Conservation (phyloP, 2,113 vertebrate species). For the Cryptotis parvus region DNA sequence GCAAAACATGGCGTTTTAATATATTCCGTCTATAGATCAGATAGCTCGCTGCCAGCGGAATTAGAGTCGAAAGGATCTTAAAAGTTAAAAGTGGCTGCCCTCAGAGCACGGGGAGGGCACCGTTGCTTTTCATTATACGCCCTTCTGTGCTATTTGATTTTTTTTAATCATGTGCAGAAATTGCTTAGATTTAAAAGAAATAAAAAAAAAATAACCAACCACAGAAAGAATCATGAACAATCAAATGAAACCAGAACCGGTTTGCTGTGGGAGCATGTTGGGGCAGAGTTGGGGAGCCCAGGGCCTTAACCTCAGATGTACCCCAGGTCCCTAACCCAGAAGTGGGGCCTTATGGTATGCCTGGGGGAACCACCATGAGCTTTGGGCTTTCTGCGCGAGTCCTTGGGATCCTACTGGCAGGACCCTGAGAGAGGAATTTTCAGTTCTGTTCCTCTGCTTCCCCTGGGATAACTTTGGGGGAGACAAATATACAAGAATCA, state of each 20-base stretch:
- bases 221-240: conserved; percentile 32
- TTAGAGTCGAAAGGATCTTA: conserved; percentile 29
- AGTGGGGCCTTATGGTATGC: neutral
- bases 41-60: neutral
- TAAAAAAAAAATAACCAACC: neutral
- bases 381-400: no score
- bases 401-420: fast-evolving
- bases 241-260: neutral
- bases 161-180: conserved; percentile 40
- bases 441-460: neutral
- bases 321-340: no score
- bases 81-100: conserved; percentile 37
- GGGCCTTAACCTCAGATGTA: no score
- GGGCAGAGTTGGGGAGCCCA: no score
- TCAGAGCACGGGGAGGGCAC: neutral
- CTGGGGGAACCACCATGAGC: fast-evolving
- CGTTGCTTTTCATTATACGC: conserved; percentile 48
- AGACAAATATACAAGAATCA: neutral
- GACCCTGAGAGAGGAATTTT: neutral
- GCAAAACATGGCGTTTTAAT: conserved; percentile 41
- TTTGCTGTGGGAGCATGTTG: neutral
- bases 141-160: conserved; percentile 31
- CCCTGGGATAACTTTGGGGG: neutral
- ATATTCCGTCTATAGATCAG: conserved; percentile 37
- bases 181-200: neutral